These are phyloP conservation scores for Antheraea assamensis DNA, from an alignment of 2,888 invertebrate species.

Conservation along the genomic window DNA sequence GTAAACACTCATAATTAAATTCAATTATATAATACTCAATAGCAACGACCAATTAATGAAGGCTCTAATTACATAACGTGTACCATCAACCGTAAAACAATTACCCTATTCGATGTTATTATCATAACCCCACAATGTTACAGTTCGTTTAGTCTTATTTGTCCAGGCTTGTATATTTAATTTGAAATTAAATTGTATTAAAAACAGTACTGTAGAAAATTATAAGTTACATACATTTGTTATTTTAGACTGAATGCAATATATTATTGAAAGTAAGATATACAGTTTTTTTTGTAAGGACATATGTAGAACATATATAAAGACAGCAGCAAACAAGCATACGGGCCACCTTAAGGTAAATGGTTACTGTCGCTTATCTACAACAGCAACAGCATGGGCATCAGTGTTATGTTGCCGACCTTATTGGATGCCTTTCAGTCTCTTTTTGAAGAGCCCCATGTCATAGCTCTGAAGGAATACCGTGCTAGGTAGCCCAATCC, in stretches of 20 bases:
- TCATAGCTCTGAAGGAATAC: too few relatives aligned
- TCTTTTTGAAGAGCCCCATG: too few relatives aligned
- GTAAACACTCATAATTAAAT: not conserved
- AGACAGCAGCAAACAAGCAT: too few relatives aligned
- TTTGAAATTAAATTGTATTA: not conserved
- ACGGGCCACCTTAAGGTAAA: too few relatives aligned
- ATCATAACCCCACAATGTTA: not conserved
- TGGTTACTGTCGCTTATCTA: too few relatives aligned
- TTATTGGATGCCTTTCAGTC: too few relatives aligned
- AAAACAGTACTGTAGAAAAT: not conserved
- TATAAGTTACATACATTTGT: not conserved
- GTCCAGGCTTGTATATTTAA: not conserved
- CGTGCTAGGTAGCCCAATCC: too few relatives aligned
- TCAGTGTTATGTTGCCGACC: too few relatives aligned
- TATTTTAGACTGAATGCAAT: not conserved
- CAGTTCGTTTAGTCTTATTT: not conserved
- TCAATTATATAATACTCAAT: slow-evolving; percentile 9
- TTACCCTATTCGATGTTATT: slow-evolving; percentile 2
- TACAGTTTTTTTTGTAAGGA: too few relatives aligned
- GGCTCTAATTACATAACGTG: not conserved
- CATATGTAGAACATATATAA: too few relatives aligned
- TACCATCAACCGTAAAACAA: slow-evolving; percentile 12
- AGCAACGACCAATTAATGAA: slow-evolving; percentile 5
- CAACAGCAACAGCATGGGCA: too few relatives aligned
- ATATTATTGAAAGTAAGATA: too few relatives aligned